A percentile compares a stretch with the other conserved stretches of the same genome.
phyloP scores from a whole-genome alignment of 2,113 vertebrate genomes.

The Paramisgurnus dabryanus region DNA sequence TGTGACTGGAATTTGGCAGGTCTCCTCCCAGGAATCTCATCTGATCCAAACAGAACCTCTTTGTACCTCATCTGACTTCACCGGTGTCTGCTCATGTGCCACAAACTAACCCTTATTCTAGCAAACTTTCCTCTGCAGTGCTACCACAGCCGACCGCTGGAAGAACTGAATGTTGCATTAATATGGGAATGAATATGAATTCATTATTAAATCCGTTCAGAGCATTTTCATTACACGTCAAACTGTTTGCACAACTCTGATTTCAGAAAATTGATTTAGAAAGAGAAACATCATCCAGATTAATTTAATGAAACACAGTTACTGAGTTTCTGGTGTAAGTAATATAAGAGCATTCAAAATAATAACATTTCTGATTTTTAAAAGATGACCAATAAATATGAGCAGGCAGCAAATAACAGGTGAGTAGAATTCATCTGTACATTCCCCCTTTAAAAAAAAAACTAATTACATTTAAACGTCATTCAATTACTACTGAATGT shows the following conservation, averaged over 20 bases:
- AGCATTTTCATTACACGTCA: neutral
- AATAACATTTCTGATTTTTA: neutral
- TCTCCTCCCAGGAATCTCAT: conserved; percentile 8
- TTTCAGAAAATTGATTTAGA: neutral
- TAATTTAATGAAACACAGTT: no score
- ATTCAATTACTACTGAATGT: no score
- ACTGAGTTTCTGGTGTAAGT: no score
- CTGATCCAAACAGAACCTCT: conserved; percentile 17
- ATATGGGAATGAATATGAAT: neutral
- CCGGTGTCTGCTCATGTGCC: neutral
- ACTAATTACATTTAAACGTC: no score
- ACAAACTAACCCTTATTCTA: neutral
- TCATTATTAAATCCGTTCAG: neutral
- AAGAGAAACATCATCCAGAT: no score
- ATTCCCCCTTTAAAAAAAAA: neutral
- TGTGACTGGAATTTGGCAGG: neutral
- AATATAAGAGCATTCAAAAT: no score
- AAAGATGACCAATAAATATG: no score
- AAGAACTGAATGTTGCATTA: neutral
- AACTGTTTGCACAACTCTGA: neutral
- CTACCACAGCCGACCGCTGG: no score
- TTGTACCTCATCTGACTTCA: neutral
- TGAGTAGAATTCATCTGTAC: neutral
- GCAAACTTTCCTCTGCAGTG: no score
- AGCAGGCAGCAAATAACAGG: neutral